Conservation (phyloP, 1,140 invertebrate genomes). For the Zophobas atratus region DNA sequence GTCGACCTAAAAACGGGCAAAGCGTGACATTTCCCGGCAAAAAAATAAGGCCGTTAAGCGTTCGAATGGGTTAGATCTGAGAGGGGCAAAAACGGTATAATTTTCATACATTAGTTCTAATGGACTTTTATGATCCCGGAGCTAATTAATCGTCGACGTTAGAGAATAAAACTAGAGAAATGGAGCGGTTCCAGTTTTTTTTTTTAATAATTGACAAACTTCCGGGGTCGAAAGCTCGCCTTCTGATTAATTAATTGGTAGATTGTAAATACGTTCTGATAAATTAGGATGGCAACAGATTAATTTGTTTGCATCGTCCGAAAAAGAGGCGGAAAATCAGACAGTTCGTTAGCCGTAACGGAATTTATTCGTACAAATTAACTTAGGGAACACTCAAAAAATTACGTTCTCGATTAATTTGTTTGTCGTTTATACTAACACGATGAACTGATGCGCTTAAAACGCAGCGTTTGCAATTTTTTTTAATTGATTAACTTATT, state of each 20-base stretch:
- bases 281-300: slow-evolving; percentile 50
- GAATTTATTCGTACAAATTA: slow-evolving; percentile 44
- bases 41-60: slow-evolving; percentile 45
- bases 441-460: slow-evolving; percentile 15
- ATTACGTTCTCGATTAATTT: slow-evolving; percentile 35
- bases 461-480: slow-evolving; percentile 30
- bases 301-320: slow-evolving; percentile 45
- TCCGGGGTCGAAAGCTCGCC: slow-evolving; percentile 3
- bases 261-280: slow-evolving; percentile 50
- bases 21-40: slow-evolving; percentile 26
- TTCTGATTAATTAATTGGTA: slow-evolving; percentile 48
- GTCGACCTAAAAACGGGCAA: slow-evolving; percentile 36
- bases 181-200: neutral
- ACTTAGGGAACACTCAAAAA: slow-evolving; percentile 47
- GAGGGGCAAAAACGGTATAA: slow-evolving; percentile 45
- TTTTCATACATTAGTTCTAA: slow-evolving; percentile 50
- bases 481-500: slow-evolving; percentile 61
- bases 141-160: slow-evolving; percentile 32
- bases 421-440: slow-evolving; percentile 25
- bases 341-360: slow-evolving; percentile 45
- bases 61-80: slow-evolving; percentile 24
- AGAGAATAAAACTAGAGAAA: slow-evolving; percentile 18
- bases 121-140: slow-evolving; percentile 48
- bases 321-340: slow-evolving; percentile 46
- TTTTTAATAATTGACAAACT: slow-evolving; percentile 25